phyloP scores from a whole-genome alignment of 35 echinoderm and acorn worm species.

The Lytechinus pictus region DNA sequence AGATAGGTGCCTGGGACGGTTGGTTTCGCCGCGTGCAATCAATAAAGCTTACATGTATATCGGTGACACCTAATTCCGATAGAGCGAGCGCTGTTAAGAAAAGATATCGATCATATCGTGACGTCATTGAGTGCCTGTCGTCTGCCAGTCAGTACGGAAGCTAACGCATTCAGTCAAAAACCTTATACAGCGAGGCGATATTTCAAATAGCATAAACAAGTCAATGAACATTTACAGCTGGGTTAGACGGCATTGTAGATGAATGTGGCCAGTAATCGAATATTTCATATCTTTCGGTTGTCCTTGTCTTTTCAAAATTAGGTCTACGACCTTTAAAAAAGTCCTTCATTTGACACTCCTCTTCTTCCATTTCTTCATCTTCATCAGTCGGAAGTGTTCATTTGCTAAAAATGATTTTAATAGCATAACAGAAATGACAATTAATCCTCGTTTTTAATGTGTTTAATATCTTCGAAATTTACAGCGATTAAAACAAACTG shows the following conservation, averaged over 20 bases:
- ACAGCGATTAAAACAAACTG: no score
- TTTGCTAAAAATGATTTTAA: no score
- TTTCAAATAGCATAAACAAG: neutral
- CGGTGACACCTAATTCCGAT: constrained; percentile 8
- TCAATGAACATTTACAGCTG: no score
- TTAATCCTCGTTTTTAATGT: no score
- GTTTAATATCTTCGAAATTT: no score
- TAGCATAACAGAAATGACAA: no score
- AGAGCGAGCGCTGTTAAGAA: neutral
- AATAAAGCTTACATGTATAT: constrained; percentile 4
- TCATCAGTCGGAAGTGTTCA: neutral
- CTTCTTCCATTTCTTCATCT: neutral
- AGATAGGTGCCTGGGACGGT: neutral
- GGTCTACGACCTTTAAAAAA: neutral
- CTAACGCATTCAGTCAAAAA: neutral
- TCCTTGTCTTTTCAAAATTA: neutral
- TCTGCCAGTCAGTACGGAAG: neutral
- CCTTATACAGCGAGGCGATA: neutral
- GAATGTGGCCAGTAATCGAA: no score
- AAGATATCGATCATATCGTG: neutral
- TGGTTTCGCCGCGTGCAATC: neutral
- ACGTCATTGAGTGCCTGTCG: constrained; percentile 8
- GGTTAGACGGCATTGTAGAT: no score
- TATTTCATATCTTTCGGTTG: no score
- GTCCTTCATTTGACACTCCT: neutral